These are phyloP conservation scores for Argopecten irradians DNA, from an alignment of 1,140 invertebrate species.

Conservation along the genomic window DNA sequence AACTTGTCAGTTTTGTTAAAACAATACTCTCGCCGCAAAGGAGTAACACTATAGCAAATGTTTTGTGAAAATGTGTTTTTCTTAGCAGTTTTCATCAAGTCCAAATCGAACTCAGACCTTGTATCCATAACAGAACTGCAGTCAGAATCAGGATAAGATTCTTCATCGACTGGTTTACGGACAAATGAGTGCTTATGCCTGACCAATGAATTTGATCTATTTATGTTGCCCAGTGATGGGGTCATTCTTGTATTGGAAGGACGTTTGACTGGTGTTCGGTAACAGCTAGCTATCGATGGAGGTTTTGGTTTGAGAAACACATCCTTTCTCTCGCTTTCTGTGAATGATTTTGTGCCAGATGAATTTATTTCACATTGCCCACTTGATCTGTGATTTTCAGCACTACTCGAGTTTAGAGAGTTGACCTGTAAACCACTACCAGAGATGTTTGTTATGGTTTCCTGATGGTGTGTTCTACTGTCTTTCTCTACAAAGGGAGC, in stretches of 20 bases:
- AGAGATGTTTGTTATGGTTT: neutral
- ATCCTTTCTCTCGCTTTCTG: neutral
- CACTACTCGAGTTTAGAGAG: neutral
- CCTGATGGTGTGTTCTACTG: neutral
- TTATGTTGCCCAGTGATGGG: neutral
- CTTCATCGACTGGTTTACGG: neutral
- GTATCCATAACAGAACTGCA: constrained; percentile 5
- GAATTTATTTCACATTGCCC: neutral
- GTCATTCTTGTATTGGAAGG: neutral
- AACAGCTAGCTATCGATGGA: neutral
- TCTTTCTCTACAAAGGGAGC: neutral
- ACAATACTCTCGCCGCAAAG: neutral
- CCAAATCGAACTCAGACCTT: neutral
- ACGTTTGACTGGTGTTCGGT: neutral
- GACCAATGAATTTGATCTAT: neutral
- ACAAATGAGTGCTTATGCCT: neutral
- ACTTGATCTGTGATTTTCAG: neutral
- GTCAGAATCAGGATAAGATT: neutral
- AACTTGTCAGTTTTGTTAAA: neutral
- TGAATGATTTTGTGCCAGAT: neutral
- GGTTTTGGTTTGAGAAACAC: neutral
- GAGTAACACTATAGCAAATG: neutral
- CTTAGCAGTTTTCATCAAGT: neutral
- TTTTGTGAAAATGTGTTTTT: neutral
- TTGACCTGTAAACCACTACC: neutral